These are phyloP conservation scores for Nyctereutes procyonoides DNA, from an alignment of 2,113 vertebrate genomes.

Conservation along the genomic window DNA sequence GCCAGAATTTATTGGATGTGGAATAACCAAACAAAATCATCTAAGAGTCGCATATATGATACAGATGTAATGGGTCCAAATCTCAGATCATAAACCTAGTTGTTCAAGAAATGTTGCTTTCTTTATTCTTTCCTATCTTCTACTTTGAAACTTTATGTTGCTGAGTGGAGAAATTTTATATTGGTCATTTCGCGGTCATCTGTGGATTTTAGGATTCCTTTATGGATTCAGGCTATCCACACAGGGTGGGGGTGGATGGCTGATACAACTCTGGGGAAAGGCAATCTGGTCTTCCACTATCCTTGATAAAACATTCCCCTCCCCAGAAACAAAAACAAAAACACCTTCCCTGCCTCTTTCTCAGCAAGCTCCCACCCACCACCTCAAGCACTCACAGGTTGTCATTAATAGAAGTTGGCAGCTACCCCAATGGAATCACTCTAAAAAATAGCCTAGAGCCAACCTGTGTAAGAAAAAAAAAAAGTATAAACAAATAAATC, in stretches of 20 bases:
- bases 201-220: neutral
- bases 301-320: neutral
- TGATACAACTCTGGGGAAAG: neutral
- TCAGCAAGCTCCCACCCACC: neutral
- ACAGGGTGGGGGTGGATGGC: neutral
- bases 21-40: neutral
- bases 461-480: constrained; percentile 29
- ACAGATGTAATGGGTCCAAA: neutral
- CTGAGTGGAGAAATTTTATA: neutral
- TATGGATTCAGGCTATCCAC: neutral
- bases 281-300: neutral
- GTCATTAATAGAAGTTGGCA: constrained; percentile 12
- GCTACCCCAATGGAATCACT: neutral
- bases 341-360: neutral
- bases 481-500: constrained; percentile 71
- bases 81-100: constrained; percentile 17
- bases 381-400: neutral
- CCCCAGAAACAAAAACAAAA: neutral
- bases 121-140: neutral
- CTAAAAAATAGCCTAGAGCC: constrained; percentile 42
- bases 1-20: neutral
- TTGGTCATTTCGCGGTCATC: neutral
- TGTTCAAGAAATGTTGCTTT: neutral
- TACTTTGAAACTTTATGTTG: neutral
- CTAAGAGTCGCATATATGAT: neutral